Conservation (phyloP, 2,888 invertebrate genomes). For the Chymomyza amoena region DNA sequence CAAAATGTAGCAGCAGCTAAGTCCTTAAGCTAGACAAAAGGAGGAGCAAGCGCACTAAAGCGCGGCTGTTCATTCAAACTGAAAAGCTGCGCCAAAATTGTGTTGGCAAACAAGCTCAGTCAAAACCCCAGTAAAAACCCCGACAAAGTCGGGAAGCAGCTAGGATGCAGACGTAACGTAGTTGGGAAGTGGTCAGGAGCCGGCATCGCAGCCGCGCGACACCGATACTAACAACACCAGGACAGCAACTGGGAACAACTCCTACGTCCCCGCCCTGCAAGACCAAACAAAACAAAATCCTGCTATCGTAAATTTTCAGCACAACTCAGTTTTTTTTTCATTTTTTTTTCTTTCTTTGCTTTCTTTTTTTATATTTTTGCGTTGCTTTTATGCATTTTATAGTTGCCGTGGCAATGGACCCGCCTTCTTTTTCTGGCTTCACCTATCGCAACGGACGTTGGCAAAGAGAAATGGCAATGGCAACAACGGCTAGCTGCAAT, state of each 20-base stretch:
- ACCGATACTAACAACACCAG: not conserved
- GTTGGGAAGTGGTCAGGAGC: too few species aligned
- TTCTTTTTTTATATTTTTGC: slow-evolving; percentile 13
- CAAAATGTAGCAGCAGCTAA: not conserved
- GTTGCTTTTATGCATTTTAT: slow-evolving; percentile 55
- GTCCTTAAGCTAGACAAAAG: not conserved
- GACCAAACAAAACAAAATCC: slow-evolving; percentile 5
- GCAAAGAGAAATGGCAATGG: not conserved
- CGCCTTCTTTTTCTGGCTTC: slow-evolving; percentile 73
- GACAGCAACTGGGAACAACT: not conserved
- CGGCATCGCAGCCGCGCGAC: not conserved
- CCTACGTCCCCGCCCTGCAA: not conserved
- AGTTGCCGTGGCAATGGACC: slow-evolving; percentile 75
- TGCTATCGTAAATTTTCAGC: slow-evolving; percentile 26
- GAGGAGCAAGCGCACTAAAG: not conserved
- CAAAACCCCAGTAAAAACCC: too few species aligned
- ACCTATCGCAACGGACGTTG: slow-evolving; percentile 69
- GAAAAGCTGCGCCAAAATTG: not conserved
- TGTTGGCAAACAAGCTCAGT: not conserved
- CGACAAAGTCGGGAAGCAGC: too few species aligned
- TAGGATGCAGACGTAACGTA: not conserved
- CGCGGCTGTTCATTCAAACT: not conserved
- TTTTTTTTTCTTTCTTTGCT: slow-evolving; percentile 15
- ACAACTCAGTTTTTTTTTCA: slow-evolving; percentile 4
- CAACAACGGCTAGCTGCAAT: slow-evolving; percentile 26